These are phyloP conservation scores for Pipra filicauda DNA, from an alignment of 2,113 vertebrate species.

Conservation along the genomic window DNA sequence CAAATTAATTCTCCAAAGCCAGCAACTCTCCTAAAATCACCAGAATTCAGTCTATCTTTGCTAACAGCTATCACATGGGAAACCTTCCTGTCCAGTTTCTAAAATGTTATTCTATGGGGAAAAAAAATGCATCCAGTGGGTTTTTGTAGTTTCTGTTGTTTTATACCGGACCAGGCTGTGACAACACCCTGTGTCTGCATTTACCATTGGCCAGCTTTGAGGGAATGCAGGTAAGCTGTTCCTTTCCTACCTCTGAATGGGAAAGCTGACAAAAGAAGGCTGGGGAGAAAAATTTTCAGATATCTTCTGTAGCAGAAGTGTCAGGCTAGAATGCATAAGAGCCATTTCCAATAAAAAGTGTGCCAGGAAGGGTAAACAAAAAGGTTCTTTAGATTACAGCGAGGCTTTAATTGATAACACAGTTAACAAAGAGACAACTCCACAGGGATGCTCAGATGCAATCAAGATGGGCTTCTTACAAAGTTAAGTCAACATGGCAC, in stretches of 20 bases:
- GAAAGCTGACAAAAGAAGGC: background rate
- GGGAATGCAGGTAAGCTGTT: background rate
- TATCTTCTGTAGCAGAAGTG: background rate
- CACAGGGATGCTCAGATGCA: slow-evolving; percentile 42
- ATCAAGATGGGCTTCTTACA: slow-evolving; percentile 43
- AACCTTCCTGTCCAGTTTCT: background rate
- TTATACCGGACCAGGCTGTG: background rate
- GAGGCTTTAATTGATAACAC: slow-evolving; percentile 43
- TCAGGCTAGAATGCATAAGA: background rate
- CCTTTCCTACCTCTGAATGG: background rate
- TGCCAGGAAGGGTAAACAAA: background rate
- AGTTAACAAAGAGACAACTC: slow-evolving; percentile 38
- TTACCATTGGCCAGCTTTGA: background rate
- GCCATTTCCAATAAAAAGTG: background rate
- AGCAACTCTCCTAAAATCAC: background rate
- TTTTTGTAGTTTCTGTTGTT: background rate
- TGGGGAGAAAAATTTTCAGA: background rate
- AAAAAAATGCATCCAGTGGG: fast-evolving
- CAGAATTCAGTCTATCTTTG: background rate
- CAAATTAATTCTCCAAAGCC: background rate
- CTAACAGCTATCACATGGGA: background rate
- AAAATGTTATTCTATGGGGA: background rate
- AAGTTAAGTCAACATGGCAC: slow-evolving; percentile 53
- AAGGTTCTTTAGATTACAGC: background rate
- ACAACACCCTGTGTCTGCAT: background rate